Percentiles rank a stretch among this genome's conserved stretches.
These are phyloP conservation scores for Drosophila suzukii DNA, from an alignment of 1,140 invertebrate genomes.

Conservation along the genomic window DNA sequence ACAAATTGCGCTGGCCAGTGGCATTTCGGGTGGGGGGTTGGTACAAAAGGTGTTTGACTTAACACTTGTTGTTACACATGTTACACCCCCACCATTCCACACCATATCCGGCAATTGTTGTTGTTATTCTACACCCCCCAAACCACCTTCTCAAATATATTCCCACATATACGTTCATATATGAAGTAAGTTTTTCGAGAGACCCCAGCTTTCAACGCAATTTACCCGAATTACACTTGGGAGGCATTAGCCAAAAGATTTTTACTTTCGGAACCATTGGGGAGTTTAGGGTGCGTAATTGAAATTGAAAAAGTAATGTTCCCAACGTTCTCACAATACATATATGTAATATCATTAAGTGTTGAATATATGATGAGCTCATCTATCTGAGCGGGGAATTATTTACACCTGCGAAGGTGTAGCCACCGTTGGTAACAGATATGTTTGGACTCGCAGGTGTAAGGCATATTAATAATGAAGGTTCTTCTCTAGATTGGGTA, in stretches of 20 bases:
- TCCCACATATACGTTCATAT: not conserved
- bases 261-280: constrained; percentile 15
- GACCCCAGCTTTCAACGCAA: constrained; percentile 78
- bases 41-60: constrained; percentile 53
- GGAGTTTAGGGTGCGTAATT: constrained; percentile 35
- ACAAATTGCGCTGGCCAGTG: constrained; percentile 66
- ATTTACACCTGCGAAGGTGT: constrained; percentile 20
- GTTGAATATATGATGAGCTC: constrained; percentile 34
- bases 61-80: constrained; percentile 70
- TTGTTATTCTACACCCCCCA: constrained; percentile 4
- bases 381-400: constrained; percentile 11
- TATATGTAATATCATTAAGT: constrained; percentile 16
- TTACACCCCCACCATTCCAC: not conserved
- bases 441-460: not conserved
- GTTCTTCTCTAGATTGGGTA: not conserved
- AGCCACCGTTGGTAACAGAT: constrained; percentile 5
- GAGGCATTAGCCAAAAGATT: constrained; percentile 56
- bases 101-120: not conserved
- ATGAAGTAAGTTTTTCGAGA: constrained; percentile 50
- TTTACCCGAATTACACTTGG: constrained; percentile 66
- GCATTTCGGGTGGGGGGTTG: not conserved
- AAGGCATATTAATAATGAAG: not conserved
- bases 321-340: not conserved
- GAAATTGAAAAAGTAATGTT: constrained; percentile 32
- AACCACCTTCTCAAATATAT: not conserved